Base-by-base conservation (phyloP, 2,797 vertebrate species). In the Selene dorsalis region DNA sequence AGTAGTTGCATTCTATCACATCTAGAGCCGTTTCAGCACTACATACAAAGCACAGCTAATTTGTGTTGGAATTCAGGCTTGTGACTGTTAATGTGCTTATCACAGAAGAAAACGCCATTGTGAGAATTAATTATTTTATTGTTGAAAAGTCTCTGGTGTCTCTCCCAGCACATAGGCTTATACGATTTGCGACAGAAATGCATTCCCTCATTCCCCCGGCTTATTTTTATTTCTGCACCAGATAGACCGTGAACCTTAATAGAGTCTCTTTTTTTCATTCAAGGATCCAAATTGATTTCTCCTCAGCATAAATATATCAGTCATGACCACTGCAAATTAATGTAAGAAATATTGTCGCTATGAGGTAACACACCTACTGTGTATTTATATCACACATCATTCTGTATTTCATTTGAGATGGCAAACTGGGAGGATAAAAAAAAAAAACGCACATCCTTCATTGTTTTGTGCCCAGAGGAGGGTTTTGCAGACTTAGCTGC, bases 81-180 rank as follows among this genome's bases (percentile, higher is more conserved):
- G 84, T 87, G 86, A 86, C 80, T 81, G 83, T 86, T 84, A 88
- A 91, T 87, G 56, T 84, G 85, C 85, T 90, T 91, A 89, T 87
- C 63, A 47, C 73, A 57, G 41, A 38, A 69, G 41, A 79, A 69
- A 73, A 66, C 32, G 73, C 50, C 75, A 82, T 57, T 83, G 69
- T 69, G 48, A 55, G 67, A 78, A 77, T 87, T 86, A 63, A 77
- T 82, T 83, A 78, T 84, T 84, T 81, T 59, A 74, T 86, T 77
- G 80, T 76, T 75, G 69, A 77, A 86, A 85, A 80, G 79, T 84
- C 73, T 73, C 39, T 76, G 69, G 78, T 88, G 84, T 85, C 41
- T 77, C 59, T 73, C 28, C 64, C 57, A 26, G 77, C 73, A 16
- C 60, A 55, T 30, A 61, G 35, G 32, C 75, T 57, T 55, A 22